Conservation (phyloP, 2,797 vertebrate species). For the Darevskia mixta region DNA sequence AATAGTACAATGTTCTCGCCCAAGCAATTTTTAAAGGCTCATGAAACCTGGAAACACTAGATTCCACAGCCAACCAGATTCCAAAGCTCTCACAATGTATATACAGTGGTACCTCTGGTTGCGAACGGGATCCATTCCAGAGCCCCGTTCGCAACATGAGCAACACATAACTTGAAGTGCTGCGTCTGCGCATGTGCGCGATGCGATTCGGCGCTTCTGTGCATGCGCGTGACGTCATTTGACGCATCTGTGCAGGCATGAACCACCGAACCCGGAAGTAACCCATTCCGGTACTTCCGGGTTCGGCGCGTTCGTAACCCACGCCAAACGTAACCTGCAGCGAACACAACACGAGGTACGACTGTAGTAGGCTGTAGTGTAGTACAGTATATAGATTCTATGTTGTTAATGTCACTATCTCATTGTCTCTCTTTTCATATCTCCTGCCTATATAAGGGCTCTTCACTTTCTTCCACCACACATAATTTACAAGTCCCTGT, state of each 20-base stretch:
- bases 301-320: too few relatives aligned
- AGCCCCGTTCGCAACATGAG: too few relatives aligned
- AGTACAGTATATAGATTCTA: neutral
- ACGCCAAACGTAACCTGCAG: too few relatives aligned
- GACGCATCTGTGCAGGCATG: too few relatives aligned
- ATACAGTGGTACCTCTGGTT: neutral
- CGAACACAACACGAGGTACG: too few relatives aligned
- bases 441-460: neutral
- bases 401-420: neutral
- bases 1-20: neutral
- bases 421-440: neutral
- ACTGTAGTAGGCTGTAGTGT: neutral
- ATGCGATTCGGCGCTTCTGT: too few relatives aligned
- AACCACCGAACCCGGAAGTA: too few relatives aligned
- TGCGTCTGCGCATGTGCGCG: too few relatives aligned
- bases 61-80: neutral
- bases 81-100: neutral
- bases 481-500: neutral
- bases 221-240: too few relatives aligned
- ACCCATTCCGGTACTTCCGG: too few relatives aligned
- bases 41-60: neutral
- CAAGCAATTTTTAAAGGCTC: neutral
- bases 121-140: too few relatives aligned
- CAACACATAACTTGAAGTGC: too few relatives aligned
- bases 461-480: neutral